Conservation (phyloP, 2,113 vertebrate species). For the Chlorodrepanis virens region DNA sequence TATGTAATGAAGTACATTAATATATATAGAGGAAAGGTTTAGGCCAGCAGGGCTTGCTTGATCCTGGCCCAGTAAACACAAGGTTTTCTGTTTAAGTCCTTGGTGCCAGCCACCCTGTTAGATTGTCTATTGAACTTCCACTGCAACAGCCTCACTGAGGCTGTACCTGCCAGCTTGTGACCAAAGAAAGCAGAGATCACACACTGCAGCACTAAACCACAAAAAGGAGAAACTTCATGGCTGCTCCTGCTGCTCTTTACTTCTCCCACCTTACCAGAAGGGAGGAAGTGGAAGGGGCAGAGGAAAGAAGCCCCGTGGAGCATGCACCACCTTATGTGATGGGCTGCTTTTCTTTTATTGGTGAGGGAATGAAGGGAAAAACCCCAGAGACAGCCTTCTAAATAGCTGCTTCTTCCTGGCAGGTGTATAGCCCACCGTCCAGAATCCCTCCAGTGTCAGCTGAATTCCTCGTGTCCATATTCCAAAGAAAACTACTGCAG, state of each 20-base stretch:
- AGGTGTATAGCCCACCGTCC: not conserved
- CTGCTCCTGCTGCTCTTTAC: not conserved
- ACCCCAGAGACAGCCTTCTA: not conserved
- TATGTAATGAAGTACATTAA: conserved; percentile 1
- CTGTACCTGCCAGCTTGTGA: not conserved
- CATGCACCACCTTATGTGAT: not conserved
- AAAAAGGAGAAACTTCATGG: not conserved
- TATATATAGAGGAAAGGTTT: not conserved
- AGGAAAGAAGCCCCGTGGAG: not conserved
- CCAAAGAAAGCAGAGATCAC: not conserved
- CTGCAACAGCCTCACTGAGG: not conserved
- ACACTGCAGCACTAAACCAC: not conserved
- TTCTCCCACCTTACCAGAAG: not conserved
- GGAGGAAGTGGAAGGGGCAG: not conserved
- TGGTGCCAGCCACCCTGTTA: not conserved
- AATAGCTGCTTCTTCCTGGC: not conserved
- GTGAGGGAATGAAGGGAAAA: not conserved
- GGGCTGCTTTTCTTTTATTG: not conserved
- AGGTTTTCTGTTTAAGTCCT: conserved; percentile 14
- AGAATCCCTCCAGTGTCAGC: not conserved
- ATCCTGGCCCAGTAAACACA: conserved; percentile 20
- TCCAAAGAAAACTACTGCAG: not conserved
- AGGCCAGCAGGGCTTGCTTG: not conserved
- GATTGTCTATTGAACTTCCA: conserved; percentile 7
- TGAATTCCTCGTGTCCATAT: not conserved